A percentile compares a stretch with the other conserved stretches of the same genome.
Conservation (phyloP, 2,888 invertebrate genomes). For the Sminthurides aquaticus region DNA sequence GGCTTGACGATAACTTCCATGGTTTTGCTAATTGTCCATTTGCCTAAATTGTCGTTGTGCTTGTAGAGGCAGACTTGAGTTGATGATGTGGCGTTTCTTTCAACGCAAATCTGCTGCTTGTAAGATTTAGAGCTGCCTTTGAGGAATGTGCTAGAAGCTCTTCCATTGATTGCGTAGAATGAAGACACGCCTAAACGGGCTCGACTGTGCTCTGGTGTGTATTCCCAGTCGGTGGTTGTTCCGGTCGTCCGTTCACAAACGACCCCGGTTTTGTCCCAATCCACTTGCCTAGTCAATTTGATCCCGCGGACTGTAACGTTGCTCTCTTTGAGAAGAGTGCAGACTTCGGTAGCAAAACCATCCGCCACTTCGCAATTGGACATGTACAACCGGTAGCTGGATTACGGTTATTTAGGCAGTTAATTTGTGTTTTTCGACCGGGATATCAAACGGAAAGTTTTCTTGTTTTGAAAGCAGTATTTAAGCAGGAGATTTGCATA, state of each 20-base stretch:
- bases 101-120: constrained; percentile 6
- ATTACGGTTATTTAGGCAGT: too few species aligned
- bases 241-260: constrained; percentile 12
- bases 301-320: constrained; percentile 24
- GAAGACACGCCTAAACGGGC: background rate
- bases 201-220: background rate
- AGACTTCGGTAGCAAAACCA: constrained; percentile 35
- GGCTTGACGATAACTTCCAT: constrained; percentile 5
- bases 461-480: too few species aligned
- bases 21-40: constrained; percentile 9
- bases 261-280: constrained; percentile 29
- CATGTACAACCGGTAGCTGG: constrained; percentile 34
- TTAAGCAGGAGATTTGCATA: background rate
- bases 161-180: constrained; percentile 18
- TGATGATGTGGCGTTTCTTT: background rate
- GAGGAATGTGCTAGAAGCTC: constrained; percentile 1
- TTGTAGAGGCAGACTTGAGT: constrained; percentile 11
- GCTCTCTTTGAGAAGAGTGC: constrained; percentile 29
- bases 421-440: too few species aligned
- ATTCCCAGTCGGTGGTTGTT: constrained; percentile 7
- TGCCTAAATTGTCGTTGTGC: constrained; percentile 13
- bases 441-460: too few species aligned
- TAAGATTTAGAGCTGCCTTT: background rate
- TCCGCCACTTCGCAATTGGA: constrained; percentile 36
- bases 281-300: constrained; percentile 28